Evolutionary conservation across 1,140 invertebrate species (phyloP), one percentile per base, ranked within the genome.

Genomic region (Heliconius melpomene): DNA sequence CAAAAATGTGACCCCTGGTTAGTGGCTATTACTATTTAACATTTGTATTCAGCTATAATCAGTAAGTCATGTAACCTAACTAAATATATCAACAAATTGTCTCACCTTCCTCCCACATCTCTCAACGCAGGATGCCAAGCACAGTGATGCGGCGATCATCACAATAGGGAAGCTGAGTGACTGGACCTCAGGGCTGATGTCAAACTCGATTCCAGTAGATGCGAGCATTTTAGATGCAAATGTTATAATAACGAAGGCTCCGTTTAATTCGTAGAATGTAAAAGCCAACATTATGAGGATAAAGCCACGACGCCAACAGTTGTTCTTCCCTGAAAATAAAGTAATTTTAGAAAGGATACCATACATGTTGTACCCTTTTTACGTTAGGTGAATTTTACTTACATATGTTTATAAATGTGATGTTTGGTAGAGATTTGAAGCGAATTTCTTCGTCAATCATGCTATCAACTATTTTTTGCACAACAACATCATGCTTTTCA

Each of bases 51-150:
- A 46, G 0, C 11, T 46, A 46, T 13, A 46, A 46, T 46, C 40
- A 46, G 40, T 32, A 32, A 32, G 32, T 32, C 32, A 32, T 32
- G 11, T 13, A 32, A 46, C 40, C 3, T 46, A 46, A 46, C 11
- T 46, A 46, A 46, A 46, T 13, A 40, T 40, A 3, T 46, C 1
- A 1, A 52, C 18, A 20, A 52, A 20, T 52, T 46, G 20, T 26
- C 60, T 16, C 74, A 92, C 91, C 87, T 88, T 89, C 78, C 92
- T 86, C 9, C 90, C 90, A 66, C 86, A 78, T 26, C 77, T 87
- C 40, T 93, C 91, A 5, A 91, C 83, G 38, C 78, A 77, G 11
- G 72, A 52, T 50, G 90, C 85, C 2, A 88, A 81, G 1, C 83
- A 23, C 1, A 87, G 18, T 5, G 90, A 90, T 0, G 86, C 89